These are phyloP conservation scores for Perizoma flavofasciatum DNA, from an alignment of 2,888 invertebrate genomes.

Conservation along the genomic window DNA sequence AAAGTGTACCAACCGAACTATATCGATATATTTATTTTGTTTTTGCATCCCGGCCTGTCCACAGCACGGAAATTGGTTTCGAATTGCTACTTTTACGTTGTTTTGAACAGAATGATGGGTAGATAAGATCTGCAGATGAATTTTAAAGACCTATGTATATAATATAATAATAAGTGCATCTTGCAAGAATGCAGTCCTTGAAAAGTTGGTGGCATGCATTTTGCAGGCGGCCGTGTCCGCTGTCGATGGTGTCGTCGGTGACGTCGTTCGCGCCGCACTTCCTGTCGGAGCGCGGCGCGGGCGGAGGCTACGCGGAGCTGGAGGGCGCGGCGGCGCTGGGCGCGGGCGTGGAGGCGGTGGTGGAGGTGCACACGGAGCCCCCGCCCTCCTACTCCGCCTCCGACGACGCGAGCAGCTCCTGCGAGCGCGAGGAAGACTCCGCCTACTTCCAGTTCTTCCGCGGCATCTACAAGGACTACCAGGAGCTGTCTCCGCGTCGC, in stretches of 20 bases:
- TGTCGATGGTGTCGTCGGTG: constrained; percentile 33
- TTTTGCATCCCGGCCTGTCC: too few relatives aligned
- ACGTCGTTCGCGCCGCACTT: constrained; percentile 24
- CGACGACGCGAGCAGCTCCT: constrained; percentile 47
- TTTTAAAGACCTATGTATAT: too few relatives aligned
- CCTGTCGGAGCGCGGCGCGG: constrained; percentile 37
- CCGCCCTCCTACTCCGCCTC: constrained; percentile 42
- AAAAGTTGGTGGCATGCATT: background rate
- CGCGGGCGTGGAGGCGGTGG: constrained; percentile 38
- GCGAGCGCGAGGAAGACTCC: constrained; percentile 62
- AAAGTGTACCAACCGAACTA: too few relatives aligned
- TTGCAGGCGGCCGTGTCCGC: constrained; percentile 43
- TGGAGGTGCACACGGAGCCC: constrained; percentile 30
- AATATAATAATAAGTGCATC: too few relatives aligned
- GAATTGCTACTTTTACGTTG: too few relatives aligned
- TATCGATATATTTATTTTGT: too few relatives aligned
- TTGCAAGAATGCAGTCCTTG: too few relatives aligned
- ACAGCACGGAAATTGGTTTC: too few relatives aligned
- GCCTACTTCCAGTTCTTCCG: constrained; percentile 77
- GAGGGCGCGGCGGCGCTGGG: constrained; percentile 35
- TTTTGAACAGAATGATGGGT: too few relatives aligned
- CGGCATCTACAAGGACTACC: constrained; percentile 68
- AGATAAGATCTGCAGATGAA: too few relatives aligned
- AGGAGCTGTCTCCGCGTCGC: constrained; percentile 56
- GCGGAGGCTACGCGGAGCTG: constrained; percentile 46